Conservation (phyloP, 2,113 vertebrate genomes). For the Trochalopteron elliotii region DNA sequence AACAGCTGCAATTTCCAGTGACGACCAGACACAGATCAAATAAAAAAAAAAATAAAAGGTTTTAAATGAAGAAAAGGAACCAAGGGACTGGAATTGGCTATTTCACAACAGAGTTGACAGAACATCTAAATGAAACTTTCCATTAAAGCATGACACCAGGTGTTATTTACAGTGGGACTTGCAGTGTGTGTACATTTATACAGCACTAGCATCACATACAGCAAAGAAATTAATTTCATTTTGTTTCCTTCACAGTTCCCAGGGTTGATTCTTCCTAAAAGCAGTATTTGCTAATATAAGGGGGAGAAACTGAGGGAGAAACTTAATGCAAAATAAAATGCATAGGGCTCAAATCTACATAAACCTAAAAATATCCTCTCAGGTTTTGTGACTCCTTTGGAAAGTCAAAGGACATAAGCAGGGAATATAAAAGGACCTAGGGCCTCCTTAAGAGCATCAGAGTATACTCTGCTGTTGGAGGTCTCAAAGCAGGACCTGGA, state of each 20-base stretch:
- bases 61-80: constrained; percentile 7
- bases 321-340: neutral
- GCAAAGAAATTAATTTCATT: neutral
- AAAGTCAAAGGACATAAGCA: neutral
- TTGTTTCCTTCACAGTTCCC: neutral
- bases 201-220: neutral
- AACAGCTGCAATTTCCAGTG: constrained; percentile 37
- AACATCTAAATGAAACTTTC: constrained; percentile 30
- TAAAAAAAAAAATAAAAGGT: neutral
- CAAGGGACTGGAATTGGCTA: neutral
- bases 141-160: neutral
- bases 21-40: constrained; percentile 32
- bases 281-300: neutral
- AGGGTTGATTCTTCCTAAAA: neutral
- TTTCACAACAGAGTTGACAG: neutral
- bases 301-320: neutral
- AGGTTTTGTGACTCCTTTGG: neutral
- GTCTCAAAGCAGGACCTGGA: neutral
- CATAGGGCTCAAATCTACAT: neutral
- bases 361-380: neutral
- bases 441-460: neutral
- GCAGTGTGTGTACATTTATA: neutral
- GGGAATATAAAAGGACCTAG: neutral
- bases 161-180: constrained; percentile 49
- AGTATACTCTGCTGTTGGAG: neutral